Conservation (phyloP, 2,113 vertebrate genomes). For the Rhynchopsitta pachyrhyncha region DNA sequence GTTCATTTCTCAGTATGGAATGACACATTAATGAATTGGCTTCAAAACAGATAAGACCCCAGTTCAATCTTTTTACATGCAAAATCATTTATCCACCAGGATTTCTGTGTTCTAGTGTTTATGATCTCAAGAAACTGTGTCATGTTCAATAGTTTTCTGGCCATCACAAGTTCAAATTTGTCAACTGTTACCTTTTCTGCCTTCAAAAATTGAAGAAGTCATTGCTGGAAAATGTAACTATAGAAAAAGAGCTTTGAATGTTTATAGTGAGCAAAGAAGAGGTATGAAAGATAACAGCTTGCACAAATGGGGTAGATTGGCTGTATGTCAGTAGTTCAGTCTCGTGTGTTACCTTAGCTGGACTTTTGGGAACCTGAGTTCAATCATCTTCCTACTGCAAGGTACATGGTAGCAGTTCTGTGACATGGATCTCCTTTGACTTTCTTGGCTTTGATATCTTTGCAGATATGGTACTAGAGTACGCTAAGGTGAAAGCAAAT, state of each 20-base stretch:
- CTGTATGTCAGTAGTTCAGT: neutral
- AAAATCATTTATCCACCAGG: neutral
- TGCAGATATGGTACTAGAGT: neutral
- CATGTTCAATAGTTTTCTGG: neutral
- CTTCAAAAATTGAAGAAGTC: neutral
- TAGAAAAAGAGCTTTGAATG: neutral
- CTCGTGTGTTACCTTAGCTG: fast-evolving
- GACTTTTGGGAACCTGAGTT: neutral
- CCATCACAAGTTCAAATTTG: neutral
- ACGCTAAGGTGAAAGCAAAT: neutral
- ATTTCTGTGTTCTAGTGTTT: neutral
- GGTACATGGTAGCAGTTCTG: neutral
- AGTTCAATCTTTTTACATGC: neutral
- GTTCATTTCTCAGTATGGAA: neutral
- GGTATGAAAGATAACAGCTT: neutral
- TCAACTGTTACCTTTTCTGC: neutral
- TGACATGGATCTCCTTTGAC: neutral
- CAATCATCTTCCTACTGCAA: neutral
- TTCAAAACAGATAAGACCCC: neutral
- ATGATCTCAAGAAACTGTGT: neutral
- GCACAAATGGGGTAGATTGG: neutral
- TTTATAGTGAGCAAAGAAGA: neutral
- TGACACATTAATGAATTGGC: neutral
- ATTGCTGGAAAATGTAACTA: neutral
- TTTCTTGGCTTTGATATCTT: neutral